A percentile compares a stretch with the other conserved stretches of the same genome.
phyloP scores from a whole-genome alignment of 2,113 vertebrate genomes.

The Anoura caudifer region DNA sequence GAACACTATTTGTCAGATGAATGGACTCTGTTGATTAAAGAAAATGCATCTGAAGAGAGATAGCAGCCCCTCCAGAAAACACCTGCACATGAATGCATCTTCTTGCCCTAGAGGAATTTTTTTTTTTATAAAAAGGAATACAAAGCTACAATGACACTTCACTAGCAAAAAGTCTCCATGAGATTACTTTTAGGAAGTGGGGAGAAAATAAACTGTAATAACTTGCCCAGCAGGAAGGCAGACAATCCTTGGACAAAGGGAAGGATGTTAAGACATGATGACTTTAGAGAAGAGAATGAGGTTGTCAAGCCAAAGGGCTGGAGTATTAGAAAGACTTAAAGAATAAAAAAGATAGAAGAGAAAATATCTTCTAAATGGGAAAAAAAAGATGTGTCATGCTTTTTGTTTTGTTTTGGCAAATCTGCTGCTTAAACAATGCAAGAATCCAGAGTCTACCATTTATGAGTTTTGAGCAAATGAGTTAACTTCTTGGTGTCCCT shows the following conservation, averaged over 20 bases:
- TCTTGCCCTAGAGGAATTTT: background rate
- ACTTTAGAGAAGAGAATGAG: background rate
- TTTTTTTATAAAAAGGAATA: background rate
- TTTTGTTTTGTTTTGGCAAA: background rate
- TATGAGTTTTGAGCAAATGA: background rate
- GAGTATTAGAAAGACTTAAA: background rate
- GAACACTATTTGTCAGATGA: background rate
- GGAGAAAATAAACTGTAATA: conserved; percentile 8
- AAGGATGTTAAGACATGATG: background rate
- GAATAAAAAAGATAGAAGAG: background rate
- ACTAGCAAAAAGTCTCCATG: background rate
- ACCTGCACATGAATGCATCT: background rate
- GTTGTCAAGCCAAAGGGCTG: background rate
- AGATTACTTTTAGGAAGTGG: background rate
- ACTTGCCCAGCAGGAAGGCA: conserved; percentile 12
- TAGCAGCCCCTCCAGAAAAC: background rate
- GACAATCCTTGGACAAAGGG: background rate
- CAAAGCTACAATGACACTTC: background rate
- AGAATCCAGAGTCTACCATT: background rate
- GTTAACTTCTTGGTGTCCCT: background rate
- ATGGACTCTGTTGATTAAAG: background rate
- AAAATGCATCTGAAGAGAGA: background rate
- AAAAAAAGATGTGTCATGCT: background rate
- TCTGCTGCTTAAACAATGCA: background rate
- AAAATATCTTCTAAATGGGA: background rate